A percentile compares a stretch with the other conserved stretches of the same genome.
These are phyloP conservation scores for Plusia festucae DNA, from an alignment of 2,888 invertebrate genomes.

Conservation along the genomic window DNA sequence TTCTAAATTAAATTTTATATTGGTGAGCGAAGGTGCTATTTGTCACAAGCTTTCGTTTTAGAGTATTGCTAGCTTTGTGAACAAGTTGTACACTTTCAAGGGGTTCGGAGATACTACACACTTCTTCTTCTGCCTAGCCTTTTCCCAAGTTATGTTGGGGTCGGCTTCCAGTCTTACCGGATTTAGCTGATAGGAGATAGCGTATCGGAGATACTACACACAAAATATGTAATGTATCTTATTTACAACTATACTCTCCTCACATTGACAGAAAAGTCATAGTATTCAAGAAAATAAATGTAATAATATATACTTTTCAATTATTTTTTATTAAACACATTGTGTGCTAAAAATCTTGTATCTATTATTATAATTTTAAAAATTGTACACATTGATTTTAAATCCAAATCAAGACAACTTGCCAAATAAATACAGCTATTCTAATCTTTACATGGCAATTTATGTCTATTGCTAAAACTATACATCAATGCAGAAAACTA, in stretches of 20 bases:
- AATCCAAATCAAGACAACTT: conserved; percentile 39
- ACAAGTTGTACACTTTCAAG: conserved; percentile 26
- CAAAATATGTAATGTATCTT: conserved; percentile 28
- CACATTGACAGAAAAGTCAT: conserved; percentile 46
- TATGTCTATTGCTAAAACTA: conserved; percentile 40
- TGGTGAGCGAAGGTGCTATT: conserved; percentile 58
- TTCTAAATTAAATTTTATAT: conserved; percentile 43
- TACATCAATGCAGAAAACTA: conserved; percentile 49
- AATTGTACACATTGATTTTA: conserved; percentile 33
- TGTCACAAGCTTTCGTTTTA: conserved; percentile 49
- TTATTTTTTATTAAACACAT: conserved; percentile 43
- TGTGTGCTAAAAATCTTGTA: conserved; percentile 58
- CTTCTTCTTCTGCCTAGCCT: no score
- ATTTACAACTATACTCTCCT: conserved; percentile 30
- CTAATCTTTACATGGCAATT: conserved; percentile 43
- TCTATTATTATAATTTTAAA: conserved; percentile 50
- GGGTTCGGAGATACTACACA: conserved; percentile 35
- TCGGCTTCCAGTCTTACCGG: no score
- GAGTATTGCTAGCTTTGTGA: conserved; percentile 33
- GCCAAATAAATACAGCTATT: conserved; percentile 43
- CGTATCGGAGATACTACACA: no score
- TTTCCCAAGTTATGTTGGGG: no score
- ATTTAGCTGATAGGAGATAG: no score
- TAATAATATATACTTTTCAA: conserved; percentile 49
- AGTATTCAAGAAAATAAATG: conserved; percentile 58